Conservation (phyloP, 2,113 vertebrate genomes). For the Syrrhaptes paradoxus region DNA sequence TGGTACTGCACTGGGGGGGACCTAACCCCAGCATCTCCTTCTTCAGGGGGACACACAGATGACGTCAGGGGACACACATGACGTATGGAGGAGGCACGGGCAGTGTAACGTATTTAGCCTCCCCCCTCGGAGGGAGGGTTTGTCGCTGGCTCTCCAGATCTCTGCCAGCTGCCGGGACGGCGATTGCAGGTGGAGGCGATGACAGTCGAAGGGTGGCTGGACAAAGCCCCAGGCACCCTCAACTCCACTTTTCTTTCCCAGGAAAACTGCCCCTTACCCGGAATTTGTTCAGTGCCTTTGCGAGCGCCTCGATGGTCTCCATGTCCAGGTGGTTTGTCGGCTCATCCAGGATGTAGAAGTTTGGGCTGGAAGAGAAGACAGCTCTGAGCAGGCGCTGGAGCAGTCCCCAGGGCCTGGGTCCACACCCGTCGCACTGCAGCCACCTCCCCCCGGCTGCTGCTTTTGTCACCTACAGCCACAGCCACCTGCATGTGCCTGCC, state of each 20-base stretch:
- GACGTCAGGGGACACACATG: background rate
- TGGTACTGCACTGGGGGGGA: background rate
- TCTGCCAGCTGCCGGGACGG: background rate
- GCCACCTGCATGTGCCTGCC: background rate
- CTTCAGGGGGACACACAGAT: background rate
- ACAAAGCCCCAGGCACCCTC: background rate
- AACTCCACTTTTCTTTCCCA: background rate
- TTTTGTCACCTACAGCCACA: background rate
- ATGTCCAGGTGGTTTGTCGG: constrained; percentile 99
- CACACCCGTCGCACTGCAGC: background rate
- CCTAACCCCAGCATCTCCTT: background rate
- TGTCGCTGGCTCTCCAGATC: background rate
- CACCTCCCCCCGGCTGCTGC: background rate
- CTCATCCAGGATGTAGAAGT: constrained; percentile 97
- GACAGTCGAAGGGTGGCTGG: background rate
- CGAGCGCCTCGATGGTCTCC: constrained; percentile 97
- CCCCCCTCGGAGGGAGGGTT: background rate
- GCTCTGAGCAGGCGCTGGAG: background rate
- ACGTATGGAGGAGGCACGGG: fast-evolving
- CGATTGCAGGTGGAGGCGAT: background rate
- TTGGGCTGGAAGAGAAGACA: constrained; percentile 82
- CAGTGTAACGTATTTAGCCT: background rate
- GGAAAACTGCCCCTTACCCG: constrained; percentile 74
- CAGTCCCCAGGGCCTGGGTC: background rate
- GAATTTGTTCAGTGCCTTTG: constrained; percentile 89